Base-by-base conservation (phyloP, 2,888 invertebrate genomes). In the Drosophila barbarae region DNA sequence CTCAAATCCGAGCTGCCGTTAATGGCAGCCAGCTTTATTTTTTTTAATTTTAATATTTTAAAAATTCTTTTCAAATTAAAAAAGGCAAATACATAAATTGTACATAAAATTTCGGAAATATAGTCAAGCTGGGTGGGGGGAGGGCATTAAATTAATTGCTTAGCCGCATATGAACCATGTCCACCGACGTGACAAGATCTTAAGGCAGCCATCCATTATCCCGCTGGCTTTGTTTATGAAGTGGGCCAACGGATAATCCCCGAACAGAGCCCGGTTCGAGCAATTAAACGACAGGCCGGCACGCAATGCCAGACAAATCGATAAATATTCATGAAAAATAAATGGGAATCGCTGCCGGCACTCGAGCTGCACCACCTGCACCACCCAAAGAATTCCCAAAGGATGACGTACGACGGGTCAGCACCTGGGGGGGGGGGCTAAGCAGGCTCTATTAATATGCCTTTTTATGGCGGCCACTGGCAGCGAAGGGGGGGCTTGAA, bases 291-390 rank as follows among this genome's bases (percentile, higher is more conserved):
- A 39, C 38, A 38, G 23, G 28, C 49, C 9, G 51, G 55, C 72
- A 72, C 64, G 64, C 73, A 65, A 72, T 41, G 53, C 54, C 66
- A 58, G 59, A 58, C 60, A 64, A 79, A 85, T 82, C 86, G 82
- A 85, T 85, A 85, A 78, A 76, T 73, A 76, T 82, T 84, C 72
- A 82, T 81, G 74, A 74, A 84, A 80, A 66, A 79, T 79, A 74
- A 71, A 84, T 73, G 71, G 55, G 47, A 53, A 69, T 65, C 51
- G 63, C 68, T 69, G 64, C 47, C 66, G 57, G 63, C 53, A 51
- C 38, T 42, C 41, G 42, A 28, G 38, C 30, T 49, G 47, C 57
- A 61, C 36, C 60, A 49, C 50, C 49, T 23, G n/a, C 35, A 12
- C 28, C 32, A 32, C 35, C 15, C 23, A 32, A 12, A 34, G 34